These are phyloP conservation scores for Eueremaeus valkanovi DNA, from an alignment of 2,888 invertebrate species.

Conservation along the genomic window DNA sequence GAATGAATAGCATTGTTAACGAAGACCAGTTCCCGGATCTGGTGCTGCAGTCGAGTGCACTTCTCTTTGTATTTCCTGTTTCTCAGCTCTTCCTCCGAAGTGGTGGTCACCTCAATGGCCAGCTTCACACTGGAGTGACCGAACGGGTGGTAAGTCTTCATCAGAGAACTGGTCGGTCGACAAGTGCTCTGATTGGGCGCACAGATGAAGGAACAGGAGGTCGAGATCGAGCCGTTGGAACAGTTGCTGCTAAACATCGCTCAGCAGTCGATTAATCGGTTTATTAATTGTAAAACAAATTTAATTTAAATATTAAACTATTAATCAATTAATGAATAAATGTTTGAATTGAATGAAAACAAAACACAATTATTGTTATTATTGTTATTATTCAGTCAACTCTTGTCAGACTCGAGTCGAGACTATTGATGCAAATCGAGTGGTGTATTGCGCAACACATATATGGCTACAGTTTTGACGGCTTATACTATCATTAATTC, in stretches of 20 bases:
- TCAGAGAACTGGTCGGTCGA: neutral
- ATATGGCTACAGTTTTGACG: no score
- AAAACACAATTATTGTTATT: no score
- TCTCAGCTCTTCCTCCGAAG: constrained; percentile 5
- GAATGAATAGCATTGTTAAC: constrained; percentile 34
- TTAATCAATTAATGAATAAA: no score
- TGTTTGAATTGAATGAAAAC: no score
- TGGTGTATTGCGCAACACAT: no score
- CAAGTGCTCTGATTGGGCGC: neutral
- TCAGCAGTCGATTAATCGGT: no score
- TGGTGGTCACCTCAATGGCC: constrained; percentile 13
- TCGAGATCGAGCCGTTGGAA: constrained; percentile 15
- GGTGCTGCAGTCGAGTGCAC: constrained; percentile 11
- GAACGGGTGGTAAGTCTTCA: neutral
- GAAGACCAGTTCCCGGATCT: constrained; percentile 24
- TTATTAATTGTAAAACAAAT: no score
- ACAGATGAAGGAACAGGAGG: constrained; percentile 1
- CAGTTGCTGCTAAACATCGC: constrained; percentile 16
- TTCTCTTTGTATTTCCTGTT: constrained; percentile 20
- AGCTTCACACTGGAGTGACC: neutral
- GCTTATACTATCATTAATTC: no score
- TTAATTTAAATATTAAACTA: no score
- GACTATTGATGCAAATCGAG: no score
- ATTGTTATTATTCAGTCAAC: no score
- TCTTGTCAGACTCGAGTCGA: no score